Percentiles rank a stretch among this genome's conserved stretches.
These are phyloP conservation scores for Dunckerocampus dactyliophorus DNA, from an alignment of 2,113 vertebrate genomes.

Conservation along the genomic window DNA sequence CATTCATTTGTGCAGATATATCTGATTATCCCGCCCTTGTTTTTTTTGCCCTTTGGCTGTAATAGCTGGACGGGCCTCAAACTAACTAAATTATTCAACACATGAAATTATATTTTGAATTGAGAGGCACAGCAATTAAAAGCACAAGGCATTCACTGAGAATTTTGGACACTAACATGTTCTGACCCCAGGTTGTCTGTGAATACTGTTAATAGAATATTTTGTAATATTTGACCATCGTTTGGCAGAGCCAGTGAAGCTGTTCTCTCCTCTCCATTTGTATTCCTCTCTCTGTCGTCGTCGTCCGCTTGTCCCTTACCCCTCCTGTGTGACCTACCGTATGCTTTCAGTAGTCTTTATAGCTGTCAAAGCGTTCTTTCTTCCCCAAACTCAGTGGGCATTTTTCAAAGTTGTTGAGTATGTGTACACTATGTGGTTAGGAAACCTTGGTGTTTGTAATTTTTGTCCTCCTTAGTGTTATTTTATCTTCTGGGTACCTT, in stretches of 20 bases:
- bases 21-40: conserved; percentile 14
- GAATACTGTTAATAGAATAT: conserved; percentile 80
- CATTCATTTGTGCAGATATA: conserved; percentile 33
- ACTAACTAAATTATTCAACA: conserved; percentile 28
- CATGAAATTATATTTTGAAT: conserved; percentile 32
- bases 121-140: conserved; percentile 46
- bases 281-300: conserved; percentile 41
- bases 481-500: conserved; percentile 47
- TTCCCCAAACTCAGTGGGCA: conserved; percentile 58
- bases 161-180: conserved; percentile 67
- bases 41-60: conserved; percentile 24
- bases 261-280: conserved; percentile 49
- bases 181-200: conserved; percentile 68
- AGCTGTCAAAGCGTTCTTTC: conserved; percentile 56
- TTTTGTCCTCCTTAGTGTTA: conserved; percentile 69
- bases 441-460: conserved; percentile 72
- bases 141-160: conserved; percentile 73
- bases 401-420: conserved; percentile 66
- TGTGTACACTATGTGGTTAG: conserved; percentile 71
- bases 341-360: conserved; percentile 71
- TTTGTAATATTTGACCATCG: conserved; percentile 80
- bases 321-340: conserved; percentile 63
- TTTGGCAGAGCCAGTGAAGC: conserved; percentile 77
- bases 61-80: conserved; percentile 42
- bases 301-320: conserved; percentile 64